A percentile compares a stretch with the other conserved stretches of the same genome.
These are phyloP conservation scores for Malacoraja senta DNA, from an alignment of 2,797 vertebrate genomes.

Conservation along the genomic window DNA sequence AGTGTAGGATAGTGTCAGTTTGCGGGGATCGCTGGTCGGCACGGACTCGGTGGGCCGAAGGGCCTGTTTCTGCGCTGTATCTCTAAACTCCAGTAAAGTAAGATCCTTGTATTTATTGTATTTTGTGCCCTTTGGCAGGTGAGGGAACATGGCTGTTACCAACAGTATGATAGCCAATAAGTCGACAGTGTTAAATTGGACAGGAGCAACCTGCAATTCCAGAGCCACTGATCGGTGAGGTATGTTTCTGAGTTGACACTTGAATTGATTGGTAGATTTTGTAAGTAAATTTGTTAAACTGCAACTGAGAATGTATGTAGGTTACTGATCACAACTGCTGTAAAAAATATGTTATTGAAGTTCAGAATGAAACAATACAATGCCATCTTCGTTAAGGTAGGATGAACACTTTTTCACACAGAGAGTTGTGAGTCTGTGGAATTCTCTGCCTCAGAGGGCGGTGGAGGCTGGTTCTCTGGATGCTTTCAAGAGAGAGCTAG, in stretches of 20 bases:
- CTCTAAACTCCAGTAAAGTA: no score
- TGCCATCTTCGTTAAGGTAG: not conserved
- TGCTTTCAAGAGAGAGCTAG: no score
- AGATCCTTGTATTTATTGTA: slow-evolving; percentile 20
- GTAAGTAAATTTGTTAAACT: not conserved
- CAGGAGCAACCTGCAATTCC: slow-evolving; percentile 47
- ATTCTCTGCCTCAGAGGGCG: no score
- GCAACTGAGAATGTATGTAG: not conserved
- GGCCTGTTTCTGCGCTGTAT: no score
- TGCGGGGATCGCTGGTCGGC: no score
- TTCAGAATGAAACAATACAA: not conserved
- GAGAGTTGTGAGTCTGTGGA: no score
- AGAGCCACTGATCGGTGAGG: slow-evolving; percentile 50
- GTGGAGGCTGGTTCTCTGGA: no score
- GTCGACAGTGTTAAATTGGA: slow-evolving; percentile 51
- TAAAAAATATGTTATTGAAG: not conserved
- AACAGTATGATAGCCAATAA: slow-evolving; percentile 59
- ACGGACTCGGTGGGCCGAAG: no score
- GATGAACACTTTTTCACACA: no score
- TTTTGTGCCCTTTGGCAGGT: slow-evolving; percentile 46
- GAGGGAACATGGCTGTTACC: slow-evolving; percentile 48
- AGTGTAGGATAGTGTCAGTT: no score
- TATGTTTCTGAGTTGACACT: not conserved
- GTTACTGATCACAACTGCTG: not conserved
- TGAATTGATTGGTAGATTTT: not conserved